Conservation (phyloP, 2,113 vertebrate species). For the Salminus brasiliensis region DNA sequence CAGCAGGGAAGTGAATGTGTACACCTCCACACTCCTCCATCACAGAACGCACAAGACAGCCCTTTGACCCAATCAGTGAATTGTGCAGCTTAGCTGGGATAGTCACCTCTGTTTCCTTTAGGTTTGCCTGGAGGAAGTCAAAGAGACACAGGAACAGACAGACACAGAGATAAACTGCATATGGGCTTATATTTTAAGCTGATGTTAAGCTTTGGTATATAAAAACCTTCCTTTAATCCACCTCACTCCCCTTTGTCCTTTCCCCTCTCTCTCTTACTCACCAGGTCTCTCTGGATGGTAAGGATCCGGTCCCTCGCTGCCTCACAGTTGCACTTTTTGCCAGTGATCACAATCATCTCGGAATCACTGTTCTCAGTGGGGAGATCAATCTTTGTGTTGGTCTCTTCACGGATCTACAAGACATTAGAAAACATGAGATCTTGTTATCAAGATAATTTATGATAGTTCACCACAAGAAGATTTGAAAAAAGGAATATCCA, state of each 20-base stretch:
- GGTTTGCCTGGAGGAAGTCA: conserved; percentile 72
- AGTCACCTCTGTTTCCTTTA: conserved; percentile 78
- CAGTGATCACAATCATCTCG: conserved; percentile 82
- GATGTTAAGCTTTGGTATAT: too few relatives aligned
- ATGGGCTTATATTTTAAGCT: too few relatives aligned
- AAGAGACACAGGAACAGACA: neutral
- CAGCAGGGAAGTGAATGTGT: conserved; percentile 82
- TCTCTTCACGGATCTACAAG: conserved; percentile 82
- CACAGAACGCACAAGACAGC: conserved; percentile 81
- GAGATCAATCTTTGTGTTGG: conserved; percentile 85
- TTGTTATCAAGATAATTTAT: neutral
- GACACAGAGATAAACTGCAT: neutral
- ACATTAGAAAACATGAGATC: neutral
- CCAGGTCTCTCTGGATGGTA: conserved; percentile 82
- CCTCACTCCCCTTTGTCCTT: too few relatives aligned
- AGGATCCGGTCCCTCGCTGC: conserved; percentile 79
- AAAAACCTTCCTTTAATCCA: too few relatives aligned
- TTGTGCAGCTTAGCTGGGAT: conserved; percentile 83
- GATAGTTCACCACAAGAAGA: neutral
- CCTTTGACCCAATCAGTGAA: conserved; percentile 83
- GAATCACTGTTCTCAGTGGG: conserved; percentile 86
- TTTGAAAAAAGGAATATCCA: neutral
- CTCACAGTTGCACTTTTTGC: conserved; percentile 80
- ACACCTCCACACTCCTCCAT: conserved; percentile 86
- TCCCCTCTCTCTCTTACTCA: too few relatives aligned